phyloP scores from a whole-genome alignment of 2,113 vertebrate species.

The Oryzias curvinotus region DNA sequence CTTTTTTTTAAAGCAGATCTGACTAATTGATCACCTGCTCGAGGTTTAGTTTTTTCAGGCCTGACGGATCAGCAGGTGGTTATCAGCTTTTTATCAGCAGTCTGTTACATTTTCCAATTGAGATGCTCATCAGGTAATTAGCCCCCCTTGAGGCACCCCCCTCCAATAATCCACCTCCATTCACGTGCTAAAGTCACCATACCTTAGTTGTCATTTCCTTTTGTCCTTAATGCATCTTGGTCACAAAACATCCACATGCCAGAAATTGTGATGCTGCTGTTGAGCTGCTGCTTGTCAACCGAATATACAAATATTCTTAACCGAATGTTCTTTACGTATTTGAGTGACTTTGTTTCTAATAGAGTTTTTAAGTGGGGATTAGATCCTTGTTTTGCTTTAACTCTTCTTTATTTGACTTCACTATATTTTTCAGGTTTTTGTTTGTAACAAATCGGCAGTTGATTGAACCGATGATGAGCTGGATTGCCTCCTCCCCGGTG shows the following conservation, averaged over 20 bases:
- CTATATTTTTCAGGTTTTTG: too few species aligned
- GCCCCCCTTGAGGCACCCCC: conserved; percentile 74
- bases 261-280: conserved; percentile 20
- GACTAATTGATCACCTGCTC: background rate
- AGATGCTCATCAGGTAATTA: conserved; percentile 81
- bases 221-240: conserved; percentile 59
- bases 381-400: too few species aligned
- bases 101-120: conserved; percentile 71
- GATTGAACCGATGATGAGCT: background rate
- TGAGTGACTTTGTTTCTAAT: too few species aligned
- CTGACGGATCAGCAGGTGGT: conserved; percentile 31
- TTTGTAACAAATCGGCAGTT: too few species aligned
- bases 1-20: background rate
- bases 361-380: too few species aligned
- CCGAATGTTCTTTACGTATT: background rate
- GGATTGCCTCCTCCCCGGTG: conserved; percentile 10
- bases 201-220: conserved; percentile 82
- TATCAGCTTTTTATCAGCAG: conserved; percentile 21
- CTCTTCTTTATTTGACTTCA: too few species aligned
- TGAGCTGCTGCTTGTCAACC: background rate
- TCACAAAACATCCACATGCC: conserved; percentile 68
- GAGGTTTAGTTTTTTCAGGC: background rate
- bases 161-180: conserved; percentile 74
- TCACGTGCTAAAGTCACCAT: conserved; percentile 85
- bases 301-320: background rate